phyloP scores from a whole-genome alignment of 2,888 invertebrate species.

The Brachyptera putata region DNA sequence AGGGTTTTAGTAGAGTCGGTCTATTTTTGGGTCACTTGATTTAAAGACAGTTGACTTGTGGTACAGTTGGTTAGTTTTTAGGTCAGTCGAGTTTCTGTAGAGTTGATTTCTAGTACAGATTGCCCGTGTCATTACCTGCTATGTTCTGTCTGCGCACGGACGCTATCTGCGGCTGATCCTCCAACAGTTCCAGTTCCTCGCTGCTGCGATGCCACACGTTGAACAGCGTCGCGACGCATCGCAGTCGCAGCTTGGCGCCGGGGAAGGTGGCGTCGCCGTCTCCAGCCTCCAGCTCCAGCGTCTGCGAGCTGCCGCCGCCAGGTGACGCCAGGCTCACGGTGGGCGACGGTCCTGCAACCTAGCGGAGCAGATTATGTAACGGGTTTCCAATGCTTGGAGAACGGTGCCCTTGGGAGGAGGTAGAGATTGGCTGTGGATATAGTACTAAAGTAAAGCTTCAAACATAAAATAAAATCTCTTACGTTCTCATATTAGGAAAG shows the following conservation, averaged over 20 bases:
- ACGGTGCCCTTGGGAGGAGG: not conserved
- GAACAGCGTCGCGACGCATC: slow-evolving; percentile 59
- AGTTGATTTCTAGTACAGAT: too few species aligned
- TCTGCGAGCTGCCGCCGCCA: slow-evolving; percentile 20
- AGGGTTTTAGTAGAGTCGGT: too few species aligned
- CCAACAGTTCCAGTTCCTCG: slow-evolving; percentile 55
- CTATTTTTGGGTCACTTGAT: too few species aligned
- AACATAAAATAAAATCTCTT: slow-evolving; percentile 4
- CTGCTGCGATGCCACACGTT: slow-evolving; percentile 56
- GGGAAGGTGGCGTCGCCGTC: slow-evolving; percentile 33
- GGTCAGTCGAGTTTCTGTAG: too few species aligned
- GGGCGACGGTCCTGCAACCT: not conserved
- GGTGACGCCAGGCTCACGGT: slow-evolving; percentile 11
- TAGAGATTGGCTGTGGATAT: not conserved
- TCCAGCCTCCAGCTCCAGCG: slow-evolving; percentile 46
- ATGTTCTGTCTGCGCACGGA: slow-evolving; percentile 52
- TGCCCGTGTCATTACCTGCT: too few species aligned
- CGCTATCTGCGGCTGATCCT: slow-evolving; percentile 58
- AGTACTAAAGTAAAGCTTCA: too few species aligned
- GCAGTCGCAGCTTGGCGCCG: slow-evolving; percentile 43
- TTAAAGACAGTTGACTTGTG: too few species aligned
- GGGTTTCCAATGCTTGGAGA: not conserved
- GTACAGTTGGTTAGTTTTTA: too few species aligned
- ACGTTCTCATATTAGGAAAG: too few species aligned
- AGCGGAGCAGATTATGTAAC: not conserved